Percentiles rank a stretch among this genome's conserved stretches.
Conservation (phyloP, 2,113 vertebrate species). For the Tyto alba region DNA sequence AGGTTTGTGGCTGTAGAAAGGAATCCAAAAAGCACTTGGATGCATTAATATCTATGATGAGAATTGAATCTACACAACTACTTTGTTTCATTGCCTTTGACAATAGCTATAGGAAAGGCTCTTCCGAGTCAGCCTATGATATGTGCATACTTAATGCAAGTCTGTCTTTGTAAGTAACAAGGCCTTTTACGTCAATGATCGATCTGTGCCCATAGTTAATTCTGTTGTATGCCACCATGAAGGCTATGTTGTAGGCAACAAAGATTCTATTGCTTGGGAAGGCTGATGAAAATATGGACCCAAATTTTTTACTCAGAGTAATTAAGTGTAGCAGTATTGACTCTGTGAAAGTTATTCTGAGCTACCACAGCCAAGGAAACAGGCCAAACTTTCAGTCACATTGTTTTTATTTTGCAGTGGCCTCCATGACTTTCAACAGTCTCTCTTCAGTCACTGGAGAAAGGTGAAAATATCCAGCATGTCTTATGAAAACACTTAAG, state of each 20-base stretch:
- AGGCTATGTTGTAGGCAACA: neutral
- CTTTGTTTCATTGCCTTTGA: constrained; percentile 10
- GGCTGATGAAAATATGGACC: constrained; percentile 15
- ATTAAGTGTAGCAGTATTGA: constrained; percentile 9
- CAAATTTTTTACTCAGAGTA: neutral
- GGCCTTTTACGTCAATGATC: constrained; percentile 24
- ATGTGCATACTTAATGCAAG: constrained; percentile 32
- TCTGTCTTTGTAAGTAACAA: constrained; percentile 20
- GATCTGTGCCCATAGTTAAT: constrained; percentile 29
- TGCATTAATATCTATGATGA: neutral
- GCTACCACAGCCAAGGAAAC: neutral
- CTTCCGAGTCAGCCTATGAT: constrained; percentile 25
- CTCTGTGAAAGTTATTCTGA: constrained; percentile 9
- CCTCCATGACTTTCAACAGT: neutral
- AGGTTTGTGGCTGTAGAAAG: neutral
- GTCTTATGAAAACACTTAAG: neutral
- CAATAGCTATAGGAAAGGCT: neutral
- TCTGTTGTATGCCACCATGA: neutral
- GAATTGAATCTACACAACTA: neutral
- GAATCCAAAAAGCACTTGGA: neutral
- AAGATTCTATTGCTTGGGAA: neutral
- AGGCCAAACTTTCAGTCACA: neutral
- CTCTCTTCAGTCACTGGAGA: neutral
- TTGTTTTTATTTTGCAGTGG: neutral
- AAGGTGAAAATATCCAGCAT: neutral